Percentiles rank a stretch among this genome's conserved stretches.
Evolutionary conservation across 2,113 vertebrate genomes (phyloP).

Genomic region (Syngnathus floridae): DNA sequence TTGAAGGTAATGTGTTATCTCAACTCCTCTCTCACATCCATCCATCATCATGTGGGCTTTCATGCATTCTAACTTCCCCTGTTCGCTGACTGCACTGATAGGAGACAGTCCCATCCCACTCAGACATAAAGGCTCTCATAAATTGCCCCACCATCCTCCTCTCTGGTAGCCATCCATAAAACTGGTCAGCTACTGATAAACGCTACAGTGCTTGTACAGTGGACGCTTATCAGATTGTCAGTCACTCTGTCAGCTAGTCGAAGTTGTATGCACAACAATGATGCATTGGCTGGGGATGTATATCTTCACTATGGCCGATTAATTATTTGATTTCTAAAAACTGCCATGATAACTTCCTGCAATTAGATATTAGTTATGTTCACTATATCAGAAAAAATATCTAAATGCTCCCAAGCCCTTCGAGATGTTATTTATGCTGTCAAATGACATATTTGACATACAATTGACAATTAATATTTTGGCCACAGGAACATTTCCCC

Average conservation of each 20-base stretch:
- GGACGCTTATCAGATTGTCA: constrained; percentile 62
- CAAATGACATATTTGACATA: background rate
- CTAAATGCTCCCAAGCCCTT: background rate
- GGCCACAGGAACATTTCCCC: background rate
- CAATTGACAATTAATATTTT: too few species aligned
- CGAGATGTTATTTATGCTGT: background rate
- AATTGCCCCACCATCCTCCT: constrained; percentile 27
- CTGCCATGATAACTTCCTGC: background rate
- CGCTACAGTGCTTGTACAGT: constrained; percentile 38
- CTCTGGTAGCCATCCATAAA: constrained; percentile 48
- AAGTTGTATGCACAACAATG: background rate
- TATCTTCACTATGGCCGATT: background rate
- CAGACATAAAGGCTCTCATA: constrained; percentile 27
- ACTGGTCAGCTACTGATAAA: constrained; percentile 60
- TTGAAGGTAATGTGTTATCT: constrained; percentile 22
- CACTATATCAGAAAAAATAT: background rate
- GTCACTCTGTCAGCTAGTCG: constrained; percentile 14
- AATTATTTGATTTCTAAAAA: background rate
- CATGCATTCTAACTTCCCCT: constrained; percentile 28
- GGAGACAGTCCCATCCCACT: constrained; percentile 27
- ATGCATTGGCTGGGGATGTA: background rate
- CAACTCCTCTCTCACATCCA: constrained; percentile 21
- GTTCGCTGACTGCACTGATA: constrained; percentile 31
- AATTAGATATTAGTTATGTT: background rate
- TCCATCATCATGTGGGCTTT: constrained; percentile 38